Evolutionary conservation across 2,888 invertebrate genomes (phyloP).

Genomic region (Carterocephalus palaemon): DNA sequence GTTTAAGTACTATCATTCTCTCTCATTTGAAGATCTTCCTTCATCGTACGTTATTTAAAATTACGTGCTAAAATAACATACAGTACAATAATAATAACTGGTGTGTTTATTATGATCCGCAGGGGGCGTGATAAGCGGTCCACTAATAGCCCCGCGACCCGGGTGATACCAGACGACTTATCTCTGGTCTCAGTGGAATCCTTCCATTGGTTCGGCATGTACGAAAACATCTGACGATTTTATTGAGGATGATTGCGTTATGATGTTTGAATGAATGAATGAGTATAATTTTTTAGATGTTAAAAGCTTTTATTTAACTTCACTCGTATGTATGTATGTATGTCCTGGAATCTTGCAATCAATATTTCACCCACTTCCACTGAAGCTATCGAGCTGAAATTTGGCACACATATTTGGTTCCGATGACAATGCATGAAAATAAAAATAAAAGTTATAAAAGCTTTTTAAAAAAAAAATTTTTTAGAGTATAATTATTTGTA

Average conservation of each 20-base stretch:
- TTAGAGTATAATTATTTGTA: too few species aligned
- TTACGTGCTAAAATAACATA: background rate
- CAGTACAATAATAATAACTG: background rate
- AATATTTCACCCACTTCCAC: too few species aligned
- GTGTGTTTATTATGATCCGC: constrained; percentile 22
- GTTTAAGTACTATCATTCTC: too few species aligned
- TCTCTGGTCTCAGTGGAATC: constrained; percentile 17
- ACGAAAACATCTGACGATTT: constrained; percentile 8
- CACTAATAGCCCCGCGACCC: constrained; percentile 25
- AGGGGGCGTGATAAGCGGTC: constrained; percentile 30
- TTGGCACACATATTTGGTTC: too few species aligned
- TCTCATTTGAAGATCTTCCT: background rate
- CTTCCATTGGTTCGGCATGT: constrained; percentile 7
- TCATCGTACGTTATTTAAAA: background rate
- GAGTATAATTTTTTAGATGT: too few species aligned
- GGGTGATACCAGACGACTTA: constrained; percentile 27
- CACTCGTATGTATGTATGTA: too few species aligned
- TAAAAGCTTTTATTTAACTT: too few species aligned
- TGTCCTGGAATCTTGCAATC: too few species aligned
- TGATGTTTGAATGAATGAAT: background rate
- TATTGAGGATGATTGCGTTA: constrained; percentile 4
- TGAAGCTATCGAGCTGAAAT: too few species aligned
- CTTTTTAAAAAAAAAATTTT: too few species aligned
- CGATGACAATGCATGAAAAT: too few species aligned
- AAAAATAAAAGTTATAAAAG: too few species aligned